Base-by-base conservation (phyloP, 2,888 invertebrate genomes). In the Rhogogaster chlorosoma region DNA sequence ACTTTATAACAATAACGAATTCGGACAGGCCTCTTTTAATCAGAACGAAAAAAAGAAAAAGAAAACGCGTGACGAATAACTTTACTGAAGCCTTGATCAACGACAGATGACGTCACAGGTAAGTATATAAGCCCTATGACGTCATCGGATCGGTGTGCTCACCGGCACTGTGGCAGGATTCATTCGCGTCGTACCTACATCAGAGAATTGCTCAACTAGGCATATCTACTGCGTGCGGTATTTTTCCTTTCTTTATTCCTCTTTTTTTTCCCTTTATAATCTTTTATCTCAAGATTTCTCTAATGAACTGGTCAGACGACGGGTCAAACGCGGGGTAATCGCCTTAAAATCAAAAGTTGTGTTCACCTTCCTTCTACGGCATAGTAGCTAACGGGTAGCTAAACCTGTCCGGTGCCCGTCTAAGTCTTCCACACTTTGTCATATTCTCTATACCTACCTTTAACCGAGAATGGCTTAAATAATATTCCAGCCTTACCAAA, bases 301-400 rank as follows among this genome's bases (percentile, higher is more conserved):
- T 90, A 90, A 91, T 89, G 90, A 90, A 90, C 90, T 88, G 89
- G 90, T 91, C 88, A 87, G 87, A 87, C 87, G 88, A 87, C 88
- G 86, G 89, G 88, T 89, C 88, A 88, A 88, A 88, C 87, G 88
- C 87, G 86, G 87, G 86, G 85, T 89, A 88, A 90, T 90, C 90
- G 88, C 86, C 87, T 89, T 87, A 87, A 89, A 89, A 90, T 90
- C 90, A 90, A 88, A 88, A 89, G 88, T 87, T 87, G 86, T 88
- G 88, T 87, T 87, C 87, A 86, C 87, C 86, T 86, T 87, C 87
- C 86, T 87, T 85, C 85, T 87, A 87, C 88, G 86, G 87, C 86
- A 53, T 77, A 32, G 80, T 87, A 87, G 86, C 86, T 88, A 88
- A 87, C 88, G 89, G 88, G 87, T 87, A 89, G 89, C 89, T 87